Base-by-base conservation (phyloP, 2,888 invertebrate species). In the Ichneumoninae sp. region DNA sequence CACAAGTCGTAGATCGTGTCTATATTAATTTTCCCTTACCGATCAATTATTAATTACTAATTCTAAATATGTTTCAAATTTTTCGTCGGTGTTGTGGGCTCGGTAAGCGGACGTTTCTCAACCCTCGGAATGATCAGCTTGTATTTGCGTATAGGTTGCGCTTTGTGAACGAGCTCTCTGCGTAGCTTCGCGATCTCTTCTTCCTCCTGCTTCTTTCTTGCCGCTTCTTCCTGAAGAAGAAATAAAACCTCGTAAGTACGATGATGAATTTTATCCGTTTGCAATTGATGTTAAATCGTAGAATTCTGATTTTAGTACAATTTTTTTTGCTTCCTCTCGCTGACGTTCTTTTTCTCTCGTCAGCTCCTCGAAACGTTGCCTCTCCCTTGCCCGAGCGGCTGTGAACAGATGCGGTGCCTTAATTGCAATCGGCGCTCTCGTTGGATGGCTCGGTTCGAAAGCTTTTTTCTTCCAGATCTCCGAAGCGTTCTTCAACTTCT, bases 121-220 rank as follows among this genome's bases (percentile, higher is more conserved):
- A 86, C 47, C 40, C 10, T 33, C 5, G 87, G 85, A 5, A 87
- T 57, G 0, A 33, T n/a, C 26, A 62, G 8, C 36, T 84, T 88
- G 69, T 86, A 90, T 60, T 83, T 86, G 5, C 81, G 87, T 52
- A 90, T 81, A 0, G 90, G 89, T 65, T 87, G 85, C 16, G 89
- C 86, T 71, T 89, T 90, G 76, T 87, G 87, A 33, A 88, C 86
- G 16, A 80, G 79, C 69, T 80, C 26, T 30, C 79, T 87, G 57
- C 90, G 87, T 7, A 90, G 40, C 5, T 57, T 57, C 1, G 76
- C 70, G 8, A 86, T 85, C 72, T 88, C 87, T 40, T 83, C 72
- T n/a, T 88, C 69, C 30, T 89, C 88, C 26, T 79, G 75, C 10
- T 82, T 87, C 36, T 86, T 85, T 8, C 82, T 77, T 22, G 60